A percentile compares a stretch with the other conserved stretches of the same genome.
These are phyloP conservation scores for Phocoena phocoena DNA, from an alignment of 2,113 vertebrate genomes.

Conservation along the genomic window DNA sequence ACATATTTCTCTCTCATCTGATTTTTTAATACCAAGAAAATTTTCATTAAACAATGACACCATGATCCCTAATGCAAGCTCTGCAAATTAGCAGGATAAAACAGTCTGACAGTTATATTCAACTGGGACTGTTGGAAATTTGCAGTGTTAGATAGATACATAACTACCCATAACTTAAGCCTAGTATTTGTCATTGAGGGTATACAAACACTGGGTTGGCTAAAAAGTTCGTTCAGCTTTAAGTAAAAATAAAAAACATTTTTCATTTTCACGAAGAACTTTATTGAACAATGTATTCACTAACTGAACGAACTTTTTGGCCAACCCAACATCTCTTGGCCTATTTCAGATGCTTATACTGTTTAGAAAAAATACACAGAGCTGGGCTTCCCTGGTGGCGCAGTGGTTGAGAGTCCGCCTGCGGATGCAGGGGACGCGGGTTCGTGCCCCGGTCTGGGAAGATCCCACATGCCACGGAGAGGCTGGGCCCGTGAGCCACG, in stretches of 20 bases:
- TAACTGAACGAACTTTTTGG: no score
- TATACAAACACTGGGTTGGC: background rate
- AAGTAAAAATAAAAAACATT: no score
- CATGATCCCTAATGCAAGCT: background rate
- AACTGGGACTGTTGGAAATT: background rate
- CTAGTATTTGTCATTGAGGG: background rate
- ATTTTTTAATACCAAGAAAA: slow-evolving; percentile 16
- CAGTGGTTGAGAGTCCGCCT: no score
- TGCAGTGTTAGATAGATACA: background rate
- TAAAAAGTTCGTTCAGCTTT: no score
- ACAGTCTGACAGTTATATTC: background rate
- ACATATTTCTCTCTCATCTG: background rate
- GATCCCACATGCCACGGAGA: no score
- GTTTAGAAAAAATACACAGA: background rate
- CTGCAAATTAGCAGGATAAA: slow-evolving; percentile 1
- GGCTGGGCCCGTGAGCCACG: no score
- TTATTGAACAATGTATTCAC: no score
- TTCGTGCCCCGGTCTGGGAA: no score
- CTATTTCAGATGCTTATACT: background rate
- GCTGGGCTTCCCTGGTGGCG: no score
- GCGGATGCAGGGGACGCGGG: no score
- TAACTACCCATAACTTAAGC: background rate
- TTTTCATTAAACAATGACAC: background rate
- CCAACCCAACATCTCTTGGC: background rate
- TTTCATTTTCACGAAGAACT: no score